phyloP scores from a whole-genome alignment of 2,888 invertebrate species.

The Drosophila mettleri region DNA sequence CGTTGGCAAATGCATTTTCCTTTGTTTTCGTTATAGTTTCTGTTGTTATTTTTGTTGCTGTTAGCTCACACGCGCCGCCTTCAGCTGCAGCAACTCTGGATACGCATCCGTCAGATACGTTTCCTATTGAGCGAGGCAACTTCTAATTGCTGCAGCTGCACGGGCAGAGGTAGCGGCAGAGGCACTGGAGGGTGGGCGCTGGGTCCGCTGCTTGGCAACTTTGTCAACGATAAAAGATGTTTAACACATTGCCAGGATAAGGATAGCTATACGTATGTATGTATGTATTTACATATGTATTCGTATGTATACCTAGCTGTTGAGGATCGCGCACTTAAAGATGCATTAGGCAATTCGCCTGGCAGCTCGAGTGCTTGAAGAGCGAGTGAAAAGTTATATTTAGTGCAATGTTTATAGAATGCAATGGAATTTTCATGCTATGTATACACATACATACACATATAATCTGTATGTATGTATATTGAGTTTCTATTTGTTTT shows the following conservation, averaged over 20 bases:
- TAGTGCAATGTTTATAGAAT: constrained; percentile 53
- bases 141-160: constrained; percentile 79
- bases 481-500: constrained; percentile 13
- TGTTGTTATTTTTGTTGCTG: constrained; percentile 52
- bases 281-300: too few relatives aligned
- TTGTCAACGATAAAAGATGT: constrained; percentile 80
- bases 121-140: constrained; percentile 58
- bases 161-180: too few relatives aligned
- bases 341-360: constrained; percentile 43
- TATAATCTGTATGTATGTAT: neutral
- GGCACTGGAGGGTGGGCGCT: neutral
- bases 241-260: constrained; percentile 76
- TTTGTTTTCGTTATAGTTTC: constrained; percentile 18
- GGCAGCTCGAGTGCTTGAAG: constrained; percentile 35
- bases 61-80: constrained; percentile 64
- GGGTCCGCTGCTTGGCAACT: constrained; percentile 59
- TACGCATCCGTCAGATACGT: constrained; percentile 71
- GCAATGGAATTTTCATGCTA: constrained; percentile 15
- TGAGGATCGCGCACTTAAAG: constrained; percentile 37
- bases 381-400: constrained; percentile 44
- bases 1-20: constrained; percentile 26
- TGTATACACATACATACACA: neutral
- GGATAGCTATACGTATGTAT: neutral
- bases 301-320: constrained; percentile 1
- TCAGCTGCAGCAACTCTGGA: constrained; percentile 34